Evolutionary conservation across 1,140 invertebrate species (phyloP), one percentile per base, ranked within the genome.

Genomic region (Zaprionus inermis): DNA sequence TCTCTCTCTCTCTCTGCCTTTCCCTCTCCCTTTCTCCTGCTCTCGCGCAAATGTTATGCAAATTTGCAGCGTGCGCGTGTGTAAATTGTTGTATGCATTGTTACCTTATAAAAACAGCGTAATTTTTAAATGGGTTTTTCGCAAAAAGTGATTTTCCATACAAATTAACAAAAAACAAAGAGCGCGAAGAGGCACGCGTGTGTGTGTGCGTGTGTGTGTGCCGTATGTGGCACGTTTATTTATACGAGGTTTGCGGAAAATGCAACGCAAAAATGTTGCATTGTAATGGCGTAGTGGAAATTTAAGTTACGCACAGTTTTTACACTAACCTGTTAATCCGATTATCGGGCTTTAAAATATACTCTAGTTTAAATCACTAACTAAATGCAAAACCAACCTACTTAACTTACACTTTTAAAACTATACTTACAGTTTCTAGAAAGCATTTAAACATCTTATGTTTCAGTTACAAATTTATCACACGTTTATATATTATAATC

Each of bases 11-110:
- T 38, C 12, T 38, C 36, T 5, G 12, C n/a, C 36, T 38, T 12
- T 12, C 36, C n/a, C 36, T 14, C 36, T 38, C 36, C 2, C 11
- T 38, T 5, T 11, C 44, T 11, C 14, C 63, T 36, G 46, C 56
- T 49, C 64, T 68, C 68, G 76, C 71, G 76, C 81, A 88, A 86
- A 86, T 86, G 83, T 86, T 86, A 86, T 86, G 83, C 83, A 86
- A 88, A 86, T 86, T 83, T 83, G 83, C 79, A 86, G 55, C 83
- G 79, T 72, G 78, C 83, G 81, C 79, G 83, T 88, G 83, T 86
- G 83, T 86, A 88, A 86, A 86, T 86, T 88, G 83, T 79, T 88
- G 83, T 88, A 86, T 86, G 83, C 83, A 86, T 86, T 86, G 83
- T 86, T 86, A 86, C 83, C 83, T 86, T 86, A 88, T 82, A 86